A percentile compares a stretch with the other conserved stretches of the same genome.
Evolutionary conservation across 2,888 invertebrate species (phyloP).

Genomic region (Oligia strigilis): DNA sequence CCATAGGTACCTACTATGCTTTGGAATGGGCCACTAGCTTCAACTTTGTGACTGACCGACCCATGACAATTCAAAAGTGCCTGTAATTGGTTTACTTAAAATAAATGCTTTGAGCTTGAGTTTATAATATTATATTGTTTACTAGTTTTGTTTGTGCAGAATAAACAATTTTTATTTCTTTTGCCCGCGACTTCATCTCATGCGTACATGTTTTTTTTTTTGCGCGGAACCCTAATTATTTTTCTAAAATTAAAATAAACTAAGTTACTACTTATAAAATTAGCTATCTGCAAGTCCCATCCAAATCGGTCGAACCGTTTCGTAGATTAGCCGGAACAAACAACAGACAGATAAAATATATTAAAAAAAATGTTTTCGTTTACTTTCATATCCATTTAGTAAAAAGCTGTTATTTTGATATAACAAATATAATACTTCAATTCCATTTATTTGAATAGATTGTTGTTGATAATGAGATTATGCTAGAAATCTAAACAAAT

Average conservation of each 20-base stretch:
- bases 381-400: not conserved
- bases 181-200: not conserved
- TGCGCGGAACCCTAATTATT: not conserved
- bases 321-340: not conserved
- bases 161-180: no score
- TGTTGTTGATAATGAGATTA: not conserved
- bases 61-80: no score
- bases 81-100: no score
- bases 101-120: no score
- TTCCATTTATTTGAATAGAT: not conserved
- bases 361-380: not conserved
- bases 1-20: no score
- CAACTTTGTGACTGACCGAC: no score
- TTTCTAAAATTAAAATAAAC: no score
- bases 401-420: not conserved
- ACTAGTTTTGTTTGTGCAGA: not conserved
- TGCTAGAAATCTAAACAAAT: slow-evolving; percentile 2
- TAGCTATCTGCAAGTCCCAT: not conserved
- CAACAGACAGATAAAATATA: not conserved
- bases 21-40: no score
- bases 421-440: no score
- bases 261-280: no score
- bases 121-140: not conserved
- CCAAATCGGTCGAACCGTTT: not conserved
- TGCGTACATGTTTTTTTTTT: not conserved